phyloP scores from a whole-genome alignment of 64 coral and sea anemone genomes.

The Astreopora myriophthalma region DNA sequence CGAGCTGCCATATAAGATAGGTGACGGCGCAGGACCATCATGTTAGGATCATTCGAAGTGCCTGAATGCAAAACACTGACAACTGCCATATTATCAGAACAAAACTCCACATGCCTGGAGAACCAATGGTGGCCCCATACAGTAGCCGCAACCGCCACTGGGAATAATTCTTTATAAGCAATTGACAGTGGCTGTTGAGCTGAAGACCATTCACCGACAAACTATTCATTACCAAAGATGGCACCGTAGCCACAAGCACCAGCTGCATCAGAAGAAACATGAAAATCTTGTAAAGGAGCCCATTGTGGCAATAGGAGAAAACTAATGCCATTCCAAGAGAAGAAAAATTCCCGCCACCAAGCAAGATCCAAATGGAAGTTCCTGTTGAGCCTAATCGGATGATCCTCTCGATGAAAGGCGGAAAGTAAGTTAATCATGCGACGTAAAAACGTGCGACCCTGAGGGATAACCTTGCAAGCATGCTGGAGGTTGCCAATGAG shows the following conservation, averaged over 20 bases:
- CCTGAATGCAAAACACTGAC: neutral
- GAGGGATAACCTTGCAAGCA: neutral
- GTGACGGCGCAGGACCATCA: neutral
- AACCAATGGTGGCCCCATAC: neutral
- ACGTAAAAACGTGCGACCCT: neutral
- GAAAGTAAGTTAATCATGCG: neutral
- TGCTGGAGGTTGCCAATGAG: too few species aligned
- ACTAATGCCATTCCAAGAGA: neutral
- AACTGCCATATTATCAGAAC: neutral
- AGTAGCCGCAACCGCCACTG: neutral
- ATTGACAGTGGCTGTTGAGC: too few species aligned
- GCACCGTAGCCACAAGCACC: too few species aligned
- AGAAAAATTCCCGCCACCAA: neutral
- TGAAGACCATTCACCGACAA: too few species aligned
- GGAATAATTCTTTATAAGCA: too few species aligned
- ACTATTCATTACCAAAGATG: too few species aligned
- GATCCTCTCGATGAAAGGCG: neutral
- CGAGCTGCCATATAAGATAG: neutral
- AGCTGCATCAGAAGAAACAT: too few species aligned
- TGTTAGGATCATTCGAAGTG: neutral
- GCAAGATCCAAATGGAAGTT: neutral
- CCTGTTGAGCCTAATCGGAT: neutral
- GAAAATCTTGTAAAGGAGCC: neutral
- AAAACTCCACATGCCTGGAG: neutral
- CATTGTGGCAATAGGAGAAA: neutral